Percentiles rank a stretch among this genome's conserved stretches.
Conservation (phyloP, 2,797 vertebrate genomes). For the Channa striata region DNA sequence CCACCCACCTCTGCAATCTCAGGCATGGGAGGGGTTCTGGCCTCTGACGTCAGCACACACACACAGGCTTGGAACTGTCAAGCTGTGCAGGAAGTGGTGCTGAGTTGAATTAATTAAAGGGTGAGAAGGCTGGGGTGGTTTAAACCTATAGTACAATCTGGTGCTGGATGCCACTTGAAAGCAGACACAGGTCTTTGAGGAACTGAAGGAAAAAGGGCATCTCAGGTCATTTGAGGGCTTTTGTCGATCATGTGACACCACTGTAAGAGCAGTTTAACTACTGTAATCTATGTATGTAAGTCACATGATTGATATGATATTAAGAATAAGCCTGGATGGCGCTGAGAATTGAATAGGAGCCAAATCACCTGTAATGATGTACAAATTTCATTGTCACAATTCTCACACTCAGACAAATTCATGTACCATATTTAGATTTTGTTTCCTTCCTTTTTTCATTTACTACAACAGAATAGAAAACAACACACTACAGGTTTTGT, state of each 20-base stretch:
- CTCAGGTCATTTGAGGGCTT: not conserved
- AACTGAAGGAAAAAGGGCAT: slow-evolving; percentile 37
- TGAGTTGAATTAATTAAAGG: slow-evolving; percentile 81
- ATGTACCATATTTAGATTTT: not conserved
- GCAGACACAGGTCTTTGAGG: slow-evolving; percentile 46
- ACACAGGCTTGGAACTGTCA: slow-evolving; percentile 50
- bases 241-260: not conserved
- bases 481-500: slow-evolving; percentile 21
- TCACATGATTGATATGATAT: slow-evolving; percentile 9
- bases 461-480: slow-evolving; percentile 15
- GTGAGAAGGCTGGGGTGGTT: slow-evolving; percentile 68
- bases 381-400: not conserved
- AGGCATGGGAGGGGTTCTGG: slow-evolving; percentile 56
- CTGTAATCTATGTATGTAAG: not conserved
- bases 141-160: slow-evolving; percentile 61
- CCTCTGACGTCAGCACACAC: slow-evolving; percentile 39
- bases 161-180: slow-evolving; percentile 44
- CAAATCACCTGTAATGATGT: not conserved
- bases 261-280: slow-evolving; percentile 5
- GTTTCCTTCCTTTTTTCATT: not conserved
- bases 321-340: not conserved
- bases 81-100: slow-evolving; percentile 71
- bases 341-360: not conserved
- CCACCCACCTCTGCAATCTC: slow-evolving; percentile 52
- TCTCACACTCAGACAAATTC: not conserved